These are phyloP conservation scores for Gracilinanus agilis DNA, from an alignment of 2,113 vertebrate genomes.

Conservation along the genomic window DNA sequence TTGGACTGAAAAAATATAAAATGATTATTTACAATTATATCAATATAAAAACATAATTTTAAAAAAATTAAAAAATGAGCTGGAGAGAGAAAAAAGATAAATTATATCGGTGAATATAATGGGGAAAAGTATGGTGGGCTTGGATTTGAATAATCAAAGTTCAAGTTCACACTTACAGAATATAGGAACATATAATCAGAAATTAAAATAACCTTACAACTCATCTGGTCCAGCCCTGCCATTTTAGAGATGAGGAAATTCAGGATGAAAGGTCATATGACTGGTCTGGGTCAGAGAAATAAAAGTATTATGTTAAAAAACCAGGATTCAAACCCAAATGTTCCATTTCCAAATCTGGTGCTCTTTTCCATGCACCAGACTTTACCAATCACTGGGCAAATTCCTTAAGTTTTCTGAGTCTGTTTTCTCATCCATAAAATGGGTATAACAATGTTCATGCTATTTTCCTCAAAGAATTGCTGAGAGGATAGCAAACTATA, in stretches of 20 bases:
- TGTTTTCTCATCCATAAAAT: background rate
- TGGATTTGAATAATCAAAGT: background rate
- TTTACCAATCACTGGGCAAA: background rate
- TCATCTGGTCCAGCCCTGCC: background rate
- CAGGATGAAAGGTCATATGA: background rate
- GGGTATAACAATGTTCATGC: background rate
- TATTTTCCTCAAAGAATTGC: background rate
- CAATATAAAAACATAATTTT: too few species aligned
- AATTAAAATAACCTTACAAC: background rate
- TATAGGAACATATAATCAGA: background rate
- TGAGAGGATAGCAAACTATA: background rate
- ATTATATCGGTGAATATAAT: background rate
- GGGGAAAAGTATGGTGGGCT: background rate
- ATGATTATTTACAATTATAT: too few species aligned
- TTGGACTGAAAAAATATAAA: too few species aligned
- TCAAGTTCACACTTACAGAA: background rate
- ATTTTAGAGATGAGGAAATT: background rate
- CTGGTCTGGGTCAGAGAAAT: background rate
- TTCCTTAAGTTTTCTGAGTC: background rate
- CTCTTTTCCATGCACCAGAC: background rate
- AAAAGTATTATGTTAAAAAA: background rate
- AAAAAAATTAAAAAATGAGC: too few species aligned
- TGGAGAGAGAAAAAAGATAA: too few species aligned
- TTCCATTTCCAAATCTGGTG: background rate
- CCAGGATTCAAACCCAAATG: background rate